Conservation (phyloP, 2,888 invertebrate species). For the Thymelicus acteon region DNA sequence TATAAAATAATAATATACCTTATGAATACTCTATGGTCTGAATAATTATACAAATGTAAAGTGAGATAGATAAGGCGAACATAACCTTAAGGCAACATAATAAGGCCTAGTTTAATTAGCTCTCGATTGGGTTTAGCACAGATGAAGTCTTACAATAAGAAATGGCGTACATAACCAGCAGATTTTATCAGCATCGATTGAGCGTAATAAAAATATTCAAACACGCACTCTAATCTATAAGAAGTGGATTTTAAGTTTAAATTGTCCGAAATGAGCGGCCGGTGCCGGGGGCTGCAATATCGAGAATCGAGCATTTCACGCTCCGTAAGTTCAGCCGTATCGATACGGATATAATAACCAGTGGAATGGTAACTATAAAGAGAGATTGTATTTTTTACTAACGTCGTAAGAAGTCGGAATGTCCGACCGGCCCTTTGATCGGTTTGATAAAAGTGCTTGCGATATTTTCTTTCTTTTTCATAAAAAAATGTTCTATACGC, state of each 20-base stretch:
- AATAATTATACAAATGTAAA: not conserved
- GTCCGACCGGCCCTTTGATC: slow-evolving; percentile 83
- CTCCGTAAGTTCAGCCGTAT: slow-evolving; percentile 78
- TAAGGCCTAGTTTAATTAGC: not conserved
- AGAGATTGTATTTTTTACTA: slow-evolving; percentile 85
- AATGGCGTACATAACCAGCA: not conserved
- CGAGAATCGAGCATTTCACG: slow-evolving; percentile 79
- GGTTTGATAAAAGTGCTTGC: slow-evolving; percentile 80
- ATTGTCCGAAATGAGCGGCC: slow-evolving; percentile 61
- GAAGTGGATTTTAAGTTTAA: slow-evolving; percentile 51
- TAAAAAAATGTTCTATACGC: slow-evolving; percentile 60
- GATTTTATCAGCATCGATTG: slow-evolving; percentile 20
- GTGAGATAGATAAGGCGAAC: not conserved
- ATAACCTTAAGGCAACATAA: not conserved
- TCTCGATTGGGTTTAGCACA: not conserved
- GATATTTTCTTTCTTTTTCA: slow-evolving; percentile 69
- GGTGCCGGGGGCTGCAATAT: slow-evolving; percentile 70
- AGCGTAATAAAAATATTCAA: slow-evolving; percentile 37
- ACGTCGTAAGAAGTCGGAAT: slow-evolving; percentile 84
- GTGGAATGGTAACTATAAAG: slow-evolving; percentile 84
- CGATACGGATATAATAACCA: slow-evolving; percentile 83
- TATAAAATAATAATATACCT: too few relatives aligned
- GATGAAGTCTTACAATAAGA: not conserved
- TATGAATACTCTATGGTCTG: not conserved
- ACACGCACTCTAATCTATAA: slow-evolving; percentile 43